Percentiles rank a stretch among this genome's conserved stretches.
These are phyloP conservation scores for Macaca mulatta DNA, from an alignment of 2,113 vertebrate genomes.

Conservation along the genomic window DNA sequence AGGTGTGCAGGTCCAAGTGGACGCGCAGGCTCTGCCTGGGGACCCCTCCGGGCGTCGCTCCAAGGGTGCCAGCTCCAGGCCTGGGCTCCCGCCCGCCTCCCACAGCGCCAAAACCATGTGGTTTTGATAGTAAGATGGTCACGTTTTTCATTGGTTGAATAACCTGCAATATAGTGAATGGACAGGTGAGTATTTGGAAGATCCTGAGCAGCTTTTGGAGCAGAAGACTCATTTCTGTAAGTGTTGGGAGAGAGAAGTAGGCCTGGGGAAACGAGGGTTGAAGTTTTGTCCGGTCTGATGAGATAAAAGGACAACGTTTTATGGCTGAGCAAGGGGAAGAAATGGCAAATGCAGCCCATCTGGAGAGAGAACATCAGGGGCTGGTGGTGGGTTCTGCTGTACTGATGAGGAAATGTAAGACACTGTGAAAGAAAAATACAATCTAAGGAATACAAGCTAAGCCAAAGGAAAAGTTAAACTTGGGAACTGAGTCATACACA, in stretches of 20 bases:
- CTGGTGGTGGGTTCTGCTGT: background rate
- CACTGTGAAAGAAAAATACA: too few species aligned
- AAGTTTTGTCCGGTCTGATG: background rate
- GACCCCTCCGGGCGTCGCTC: conserved; percentile 26
- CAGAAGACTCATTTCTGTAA: background rate
- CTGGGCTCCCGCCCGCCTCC: conserved; percentile 72
- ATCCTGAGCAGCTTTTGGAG: background rate
- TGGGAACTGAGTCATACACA: too few species aligned
- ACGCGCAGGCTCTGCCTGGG: conserved; percentile 83
- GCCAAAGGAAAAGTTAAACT: too few species aligned
- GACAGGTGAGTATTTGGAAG: background rate
- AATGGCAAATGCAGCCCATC: background rate
- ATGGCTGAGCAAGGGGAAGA: background rate
- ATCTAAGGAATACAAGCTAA: too few species aligned
- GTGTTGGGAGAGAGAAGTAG: background rate
- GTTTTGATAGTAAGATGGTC: background rate
- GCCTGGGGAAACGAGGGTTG: background rate
- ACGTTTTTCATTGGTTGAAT: background rate
- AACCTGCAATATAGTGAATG: background rate
- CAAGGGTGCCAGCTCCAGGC: conserved; percentile 83
- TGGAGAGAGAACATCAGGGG: background rate
- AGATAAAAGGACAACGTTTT: background rate
- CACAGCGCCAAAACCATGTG: too few species aligned
- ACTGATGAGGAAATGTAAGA: background rate
- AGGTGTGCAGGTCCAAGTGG: conserved; percentile 91